These are phyloP conservation scores for Leptodactylus fuscus DNA, from an alignment of 2,113 vertebrate species.

Conservation along the genomic window DNA sequence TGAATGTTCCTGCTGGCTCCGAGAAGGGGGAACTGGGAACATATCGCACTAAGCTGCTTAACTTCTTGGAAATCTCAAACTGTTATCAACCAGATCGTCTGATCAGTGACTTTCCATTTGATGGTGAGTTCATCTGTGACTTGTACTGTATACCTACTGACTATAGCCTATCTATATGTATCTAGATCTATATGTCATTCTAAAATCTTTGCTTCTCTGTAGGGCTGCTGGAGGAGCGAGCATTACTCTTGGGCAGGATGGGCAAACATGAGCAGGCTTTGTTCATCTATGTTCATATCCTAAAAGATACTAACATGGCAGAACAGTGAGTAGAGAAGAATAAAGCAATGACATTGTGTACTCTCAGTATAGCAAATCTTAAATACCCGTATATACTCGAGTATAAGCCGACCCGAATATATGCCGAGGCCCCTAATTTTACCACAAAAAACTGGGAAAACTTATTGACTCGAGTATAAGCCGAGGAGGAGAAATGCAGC, in stretches of 20 bases:
- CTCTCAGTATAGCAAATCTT: not conserved
- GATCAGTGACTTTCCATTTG: constrained; percentile 97
- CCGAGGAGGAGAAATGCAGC: too few species aligned
- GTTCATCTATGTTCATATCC: constrained; percentile 95
- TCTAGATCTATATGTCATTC: too few species aligned
- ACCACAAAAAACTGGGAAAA: too few species aligned
- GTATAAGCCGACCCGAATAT: too few species aligned
- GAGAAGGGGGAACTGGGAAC: constrained; percentile 90
- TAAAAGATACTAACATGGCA: constrained; percentile 91
- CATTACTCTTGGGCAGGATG: constrained; percentile 94
- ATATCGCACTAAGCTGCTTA: constrained; percentile 86
- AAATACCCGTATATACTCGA: too few species aligned
- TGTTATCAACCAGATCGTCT: constrained; percentile 89
- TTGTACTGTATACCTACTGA: not conserved
- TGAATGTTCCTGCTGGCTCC: constrained; percentile 74
- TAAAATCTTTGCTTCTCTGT: not conserved
- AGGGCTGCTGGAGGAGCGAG: constrained; percentile 95
- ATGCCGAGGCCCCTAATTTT: too few species aligned
- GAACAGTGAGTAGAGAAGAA: constrained; percentile 81
- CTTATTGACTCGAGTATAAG: too few species aligned
- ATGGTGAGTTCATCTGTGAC: constrained; percentile 78
- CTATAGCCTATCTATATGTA: too few species aligned
- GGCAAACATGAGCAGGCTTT: constrained; percentile 97
- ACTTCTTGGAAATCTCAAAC: constrained; percentile 87
- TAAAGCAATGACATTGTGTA: not conserved